phyloP scores from a whole-genome alignment of 2,797 vertebrate genomes.

The Alfaro cultratus region DNA sequence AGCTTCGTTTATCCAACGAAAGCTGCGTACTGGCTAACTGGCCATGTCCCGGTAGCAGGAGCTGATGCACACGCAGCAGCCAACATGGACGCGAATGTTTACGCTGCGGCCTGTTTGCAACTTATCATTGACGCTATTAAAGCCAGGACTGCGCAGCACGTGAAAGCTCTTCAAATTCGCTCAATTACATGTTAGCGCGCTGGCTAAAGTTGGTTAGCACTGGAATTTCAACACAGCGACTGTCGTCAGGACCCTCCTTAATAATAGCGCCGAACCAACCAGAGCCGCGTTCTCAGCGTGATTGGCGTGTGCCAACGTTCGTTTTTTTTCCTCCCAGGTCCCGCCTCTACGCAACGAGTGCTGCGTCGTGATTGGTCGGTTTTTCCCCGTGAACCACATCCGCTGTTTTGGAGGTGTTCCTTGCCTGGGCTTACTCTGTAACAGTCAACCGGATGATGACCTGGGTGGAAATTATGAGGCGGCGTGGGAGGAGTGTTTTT shows the following conservation, averaged over 20 bases:
- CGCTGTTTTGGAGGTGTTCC: conserved; percentile 36
- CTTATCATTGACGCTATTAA: conserved; percentile 17
- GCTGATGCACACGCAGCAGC: conserved; percentile 55
- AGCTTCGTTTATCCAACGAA: conserved; percentile 67
- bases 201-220: conserved; percentile 83
- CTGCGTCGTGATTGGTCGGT: conserved; percentile 51
- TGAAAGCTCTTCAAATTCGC: conserved; percentile 34
- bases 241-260: conserved; percentile 61
- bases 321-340: not conserved
- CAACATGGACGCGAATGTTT: conserved; percentile 57
- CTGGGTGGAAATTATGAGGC: not conserved
- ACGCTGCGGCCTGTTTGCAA: conserved; percentile 46
- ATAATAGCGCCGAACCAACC: conserved; percentile 60
- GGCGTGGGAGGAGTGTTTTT: not conserved
- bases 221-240: conserved; percentile 81
- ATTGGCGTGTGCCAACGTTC: conserved; percentile 49
- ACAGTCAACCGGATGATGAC: not conserved
- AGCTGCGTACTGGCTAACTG: conserved; percentile 71
- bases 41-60: conserved; percentile 62
- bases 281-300: conserved; percentile 6
- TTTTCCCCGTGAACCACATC: conserved; percentile 47
- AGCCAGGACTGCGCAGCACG: conserved; percentile 7
- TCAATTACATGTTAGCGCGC: conserved; percentile 70
- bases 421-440: conserved; percentile 15
- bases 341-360: conserved; percentile 31